Conservation (phyloP, 1,140 invertebrate species). For the Nylanderia fulva region DNA sequence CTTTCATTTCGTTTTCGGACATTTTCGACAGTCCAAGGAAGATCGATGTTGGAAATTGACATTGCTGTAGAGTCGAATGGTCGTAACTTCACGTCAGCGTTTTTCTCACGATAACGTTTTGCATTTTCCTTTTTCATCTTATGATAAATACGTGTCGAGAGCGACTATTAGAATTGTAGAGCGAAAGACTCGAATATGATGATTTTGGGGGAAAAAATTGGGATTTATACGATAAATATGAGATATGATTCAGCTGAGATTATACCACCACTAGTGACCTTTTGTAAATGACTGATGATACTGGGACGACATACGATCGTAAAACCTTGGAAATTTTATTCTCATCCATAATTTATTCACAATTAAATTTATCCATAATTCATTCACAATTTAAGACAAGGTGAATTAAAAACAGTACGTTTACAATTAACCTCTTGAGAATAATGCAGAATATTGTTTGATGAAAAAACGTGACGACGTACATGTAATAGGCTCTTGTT, state of each 20-base stretch:
- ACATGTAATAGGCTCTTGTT: background rate
- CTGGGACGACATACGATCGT: background rate
- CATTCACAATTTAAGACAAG: background rate
- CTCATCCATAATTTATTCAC: no score
- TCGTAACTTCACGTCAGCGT: constrained; percentile 18
- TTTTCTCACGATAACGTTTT: constrained; percentile 21
- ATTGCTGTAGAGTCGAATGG: constrained; percentile 25
- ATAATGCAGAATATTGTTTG: background rate
- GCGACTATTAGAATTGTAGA: background rate
- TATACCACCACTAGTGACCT: no score
- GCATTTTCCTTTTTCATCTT: background rate
- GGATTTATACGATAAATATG: constrained; percentile 18
- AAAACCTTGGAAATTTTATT: background rate
- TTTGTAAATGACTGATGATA: background rate
- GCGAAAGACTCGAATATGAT: background rate
- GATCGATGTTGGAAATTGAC: constrained; percentile 56
- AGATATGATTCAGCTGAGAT: background rate
- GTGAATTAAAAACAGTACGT: background rate
- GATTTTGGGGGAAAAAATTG: background rate
- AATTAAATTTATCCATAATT: no score
- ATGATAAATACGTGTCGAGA: background rate
- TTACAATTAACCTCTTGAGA: background rate
- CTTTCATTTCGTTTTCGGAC: constrained; percentile 50
- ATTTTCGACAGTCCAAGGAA: background rate
- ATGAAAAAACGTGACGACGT: background rate